Evolutionary conservation across 2,888 invertebrate species (phyloP), one percentile per base, ranked within the genome.

Genomic region (Drosophila lutescens): DNA sequence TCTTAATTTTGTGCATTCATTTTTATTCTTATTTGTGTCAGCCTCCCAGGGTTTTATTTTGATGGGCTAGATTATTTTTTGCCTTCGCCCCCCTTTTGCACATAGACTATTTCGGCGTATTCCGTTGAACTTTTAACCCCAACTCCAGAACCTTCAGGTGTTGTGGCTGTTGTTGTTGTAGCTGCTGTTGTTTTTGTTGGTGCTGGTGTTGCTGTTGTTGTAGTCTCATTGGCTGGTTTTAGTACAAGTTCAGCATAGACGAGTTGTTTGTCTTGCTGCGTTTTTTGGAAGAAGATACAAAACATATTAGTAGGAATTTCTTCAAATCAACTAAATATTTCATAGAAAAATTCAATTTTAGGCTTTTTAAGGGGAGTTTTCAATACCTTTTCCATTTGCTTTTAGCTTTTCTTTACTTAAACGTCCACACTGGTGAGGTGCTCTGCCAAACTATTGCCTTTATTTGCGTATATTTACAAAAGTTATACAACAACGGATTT

Each of bases 71-170:
- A 47, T 84, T 68, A 81, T 66, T 87, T 79, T n/a, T 87, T 87
- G 36, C 72, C 76, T 15, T 82, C 77, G 50, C 69, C 83, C 41
- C 46, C 69, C 68, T 92, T 92, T 69, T 92, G 90, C 66, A 92
- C 91, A 74, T 96, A 96, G 0, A 96, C 94, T 61, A 97, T 97
- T 91, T 97, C 97, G 0, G 97, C 97, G 91, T 97, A 97, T 84
- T 95, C 95, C 4, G 95, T 95, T 88, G 94, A 94, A 76, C 95
- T 95, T 85, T 92, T 94, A 40, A 90, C 86, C 91, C 92, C 51
- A 38, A 62, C 34, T 34, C 49, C 58, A 60, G 69, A 36, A 69
- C 59, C 32, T 41, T 59, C 15, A n/a, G 57, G 8, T 44, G 51
- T 32, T 61, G 73, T 23, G 54, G 62, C 12, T 65, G 56, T 4